Percentiles rank a stretch among this genome's conserved stretches.
phyloP scores from a whole-genome alignment of 2,113 vertebrate genomes.

The Mus pahari region DNA sequence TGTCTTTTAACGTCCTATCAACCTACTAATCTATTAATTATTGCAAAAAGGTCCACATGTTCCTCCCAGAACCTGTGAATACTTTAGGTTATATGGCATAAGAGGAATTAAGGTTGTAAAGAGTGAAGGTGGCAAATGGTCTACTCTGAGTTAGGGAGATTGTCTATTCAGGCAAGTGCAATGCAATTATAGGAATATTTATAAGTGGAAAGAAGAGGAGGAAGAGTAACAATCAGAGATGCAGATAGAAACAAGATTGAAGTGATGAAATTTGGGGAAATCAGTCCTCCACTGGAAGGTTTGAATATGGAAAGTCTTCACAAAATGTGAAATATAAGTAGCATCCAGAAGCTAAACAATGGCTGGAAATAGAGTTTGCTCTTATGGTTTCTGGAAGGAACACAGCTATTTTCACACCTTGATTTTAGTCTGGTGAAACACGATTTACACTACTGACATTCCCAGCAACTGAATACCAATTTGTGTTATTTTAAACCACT shows the following conservation, averaged over 20 bases:
- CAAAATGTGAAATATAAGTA: not conserved
- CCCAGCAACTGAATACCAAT: slow-evolving; percentile 34
- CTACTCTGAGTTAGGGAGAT: slow-evolving; percentile 23
- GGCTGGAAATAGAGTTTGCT: not conserved
- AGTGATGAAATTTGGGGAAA: slow-evolving; percentile 13
- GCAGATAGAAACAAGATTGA: not conserved
- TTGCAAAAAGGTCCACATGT: slow-evolving; percentile 27
- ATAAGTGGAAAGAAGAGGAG: slow-evolving; percentile 24
- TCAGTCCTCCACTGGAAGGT: not conserved
- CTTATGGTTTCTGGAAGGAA: slow-evolving; percentile 31
- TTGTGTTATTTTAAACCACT: slow-evolving; percentile 53
- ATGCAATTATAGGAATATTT: slow-evolving; percentile 11
- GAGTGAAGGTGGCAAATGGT: slow-evolving; percentile 40
- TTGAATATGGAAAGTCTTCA: not conserved
- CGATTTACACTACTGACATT: slow-evolving; percentile 16
- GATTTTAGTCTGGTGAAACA: slow-evolving; percentile 31
- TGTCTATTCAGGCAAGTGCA: slow-evolving; percentile 4
- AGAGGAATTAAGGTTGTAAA: slow-evolving; percentile 16
- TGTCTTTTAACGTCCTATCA: slow-evolving; percentile 29
- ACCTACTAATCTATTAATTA: slow-evolving; percentile 51
- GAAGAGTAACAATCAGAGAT: slow-evolving; percentile 18
- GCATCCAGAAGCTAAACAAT: slow-evolving; percentile 32
- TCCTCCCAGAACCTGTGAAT: slow-evolving; percentile 34
- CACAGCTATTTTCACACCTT: not conserved
- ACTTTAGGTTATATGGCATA: not conserved